A percentile compares a stretch with the other conserved stretches of the same genome.
Evolutionary conservation across 2,888 invertebrate species (phyloP).

Genomic region (Pristionchus arcanus): DNA sequence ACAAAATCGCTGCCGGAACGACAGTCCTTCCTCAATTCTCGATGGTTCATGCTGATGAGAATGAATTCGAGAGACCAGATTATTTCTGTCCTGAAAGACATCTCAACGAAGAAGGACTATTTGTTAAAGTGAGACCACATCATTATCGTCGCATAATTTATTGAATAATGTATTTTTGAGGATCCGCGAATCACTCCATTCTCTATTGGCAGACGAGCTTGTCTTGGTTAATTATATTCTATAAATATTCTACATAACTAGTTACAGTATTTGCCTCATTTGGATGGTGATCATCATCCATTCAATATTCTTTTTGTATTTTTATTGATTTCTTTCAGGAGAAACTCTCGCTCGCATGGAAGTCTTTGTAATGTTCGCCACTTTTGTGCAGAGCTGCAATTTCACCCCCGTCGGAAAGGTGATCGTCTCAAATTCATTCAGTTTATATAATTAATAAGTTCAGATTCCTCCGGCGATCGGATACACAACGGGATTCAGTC

Average conservation of each 20-base stretch:
- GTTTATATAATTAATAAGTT: background rate
- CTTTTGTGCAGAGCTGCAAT: background rate
- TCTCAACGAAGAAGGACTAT: background rate
- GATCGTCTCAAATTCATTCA: background rate
- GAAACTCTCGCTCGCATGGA: conserved; percentile 34
- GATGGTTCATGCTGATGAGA: conserved; percentile 24
- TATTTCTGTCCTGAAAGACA: conserved; percentile 52
- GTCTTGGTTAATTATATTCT: background rate
- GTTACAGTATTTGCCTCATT: background rate
- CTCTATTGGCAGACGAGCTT: background rate
- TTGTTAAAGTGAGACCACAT: background rate
- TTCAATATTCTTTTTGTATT: background rate
- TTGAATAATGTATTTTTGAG: background rate
- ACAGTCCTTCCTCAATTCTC: conserved; percentile 27
- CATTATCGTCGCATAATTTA: background rate
- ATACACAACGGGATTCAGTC: conserved; percentile 1
- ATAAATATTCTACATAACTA: too few species aligned
- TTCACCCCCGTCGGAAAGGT: conserved; percentile 1
- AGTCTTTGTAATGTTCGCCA: conserved; percentile 20
- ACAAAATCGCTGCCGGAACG: background rate
- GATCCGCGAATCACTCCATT: conserved; percentile 21
- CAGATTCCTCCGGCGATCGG: conserved; percentile 1
- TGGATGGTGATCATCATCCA: background rate
- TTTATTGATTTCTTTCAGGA: background rate
- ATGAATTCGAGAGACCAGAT: conserved; percentile 5